Evolutionary conservation across 92 coral and sea anemone species (phyloP), one percentile per base, ranked within the genome.

Genomic region (Plumapathes pennacea): DNA sequence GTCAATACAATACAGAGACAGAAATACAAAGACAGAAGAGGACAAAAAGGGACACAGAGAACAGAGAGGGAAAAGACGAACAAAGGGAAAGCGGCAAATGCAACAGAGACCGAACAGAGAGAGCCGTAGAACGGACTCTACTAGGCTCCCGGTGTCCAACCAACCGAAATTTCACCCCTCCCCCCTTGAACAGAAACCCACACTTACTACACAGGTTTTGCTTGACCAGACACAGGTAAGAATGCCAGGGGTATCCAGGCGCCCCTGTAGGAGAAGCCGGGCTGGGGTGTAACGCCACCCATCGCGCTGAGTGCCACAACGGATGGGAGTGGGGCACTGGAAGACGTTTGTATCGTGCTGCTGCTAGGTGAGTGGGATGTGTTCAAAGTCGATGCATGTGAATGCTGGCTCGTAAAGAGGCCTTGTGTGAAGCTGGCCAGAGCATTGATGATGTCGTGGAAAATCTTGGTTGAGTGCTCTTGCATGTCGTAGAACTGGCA

Each of bases 401-500:
- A 67, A 25, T 60, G 7, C 27, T 73, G 80, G 40, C 62, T 82
- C 46, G 86, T 87, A 74, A 88, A 88, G 9, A 89, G 50, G 14
- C 96, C 82, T 44, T 84, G 98, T 49, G 83, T 74, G 36, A 92
- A 92, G 62, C 98, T 92, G 9, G 98, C 80, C 52, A 92, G 64
- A 10, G 98, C 96, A 76, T 92, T 92, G 76, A 92, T 82, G 61
- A 92, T 85, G 34, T 83, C 96, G 54, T 92, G 96, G 62, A 92
- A 92, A 32, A 92, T 89, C 70, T 89, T 88, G 14, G 98, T 92
- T 0, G 98, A 92, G 42, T 92, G 98, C 36, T 92, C 98, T 62
- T 92, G 98, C 98, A 92, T 92, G 81, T 92, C 98, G 8, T 92
- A 92, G 46, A 84, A 92, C 67, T 88, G 92, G 28, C 96, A 88